Evolutionary conservation across 2,888 invertebrate genomes (phyloP).

Genomic region (Cataglyphis albicans): DNA sequence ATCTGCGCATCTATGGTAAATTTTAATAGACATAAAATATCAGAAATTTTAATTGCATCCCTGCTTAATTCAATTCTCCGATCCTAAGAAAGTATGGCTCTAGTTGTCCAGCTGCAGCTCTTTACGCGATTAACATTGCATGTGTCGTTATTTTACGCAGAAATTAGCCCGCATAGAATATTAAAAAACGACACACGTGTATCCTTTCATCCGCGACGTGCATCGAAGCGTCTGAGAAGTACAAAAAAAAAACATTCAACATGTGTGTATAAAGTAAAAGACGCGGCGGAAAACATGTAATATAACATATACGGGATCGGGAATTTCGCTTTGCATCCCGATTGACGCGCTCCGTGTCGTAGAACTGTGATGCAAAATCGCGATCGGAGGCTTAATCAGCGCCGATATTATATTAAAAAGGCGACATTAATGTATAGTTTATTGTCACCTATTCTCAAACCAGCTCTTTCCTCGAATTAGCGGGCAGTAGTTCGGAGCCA

Average conservation of each 20-base stretch:
- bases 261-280: constrained; percentile 68
- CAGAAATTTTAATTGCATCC: not conserved
- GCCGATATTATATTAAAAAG: constrained; percentile 1
- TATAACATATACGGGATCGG: constrained; percentile 63
- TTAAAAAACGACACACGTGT: not conserved
- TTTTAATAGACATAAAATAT: not conserved
- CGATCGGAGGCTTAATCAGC: constrained; percentile 33
- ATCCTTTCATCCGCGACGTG: constrained; percentile 40
- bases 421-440: constrained; percentile 42
- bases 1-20: not conserved
- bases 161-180: not conserved
- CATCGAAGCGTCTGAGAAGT: constrained; percentile 63
- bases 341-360: constrained; percentile 46
- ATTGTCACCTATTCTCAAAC: constrained; percentile 32
- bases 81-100: not conserved
- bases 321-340: constrained; percentile 49
- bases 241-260: constrained; percentile 65
- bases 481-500: constrained; percentile 14
- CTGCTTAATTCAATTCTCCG: not conserved
- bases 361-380: constrained; percentile 50
- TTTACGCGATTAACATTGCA: not conserved
- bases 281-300: constrained; percentile 60
- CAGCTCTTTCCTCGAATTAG: constrained; percentile 9
- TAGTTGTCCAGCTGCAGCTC: not conserved
- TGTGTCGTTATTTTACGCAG: not conserved